phyloP scores from a whole-genome alignment of 2,113 vertebrate genomes.

The Blennius ocellaris region DNA sequence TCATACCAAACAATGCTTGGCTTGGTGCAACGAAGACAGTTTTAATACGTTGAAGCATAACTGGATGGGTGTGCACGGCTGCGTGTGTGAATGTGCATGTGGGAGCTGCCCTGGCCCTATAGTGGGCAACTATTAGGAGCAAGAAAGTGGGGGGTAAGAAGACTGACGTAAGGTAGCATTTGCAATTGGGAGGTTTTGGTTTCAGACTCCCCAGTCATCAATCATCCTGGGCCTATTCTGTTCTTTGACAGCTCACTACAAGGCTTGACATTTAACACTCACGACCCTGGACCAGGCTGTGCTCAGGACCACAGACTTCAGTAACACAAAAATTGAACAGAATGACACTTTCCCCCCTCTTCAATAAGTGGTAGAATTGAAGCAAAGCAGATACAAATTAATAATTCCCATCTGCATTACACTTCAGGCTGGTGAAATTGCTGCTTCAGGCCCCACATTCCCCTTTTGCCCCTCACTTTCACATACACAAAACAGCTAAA shows the following conservation, averaged over 20 bases:
- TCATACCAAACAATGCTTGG: slow-evolving; percentile 75
- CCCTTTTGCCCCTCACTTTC: slow-evolving; percentile 62
- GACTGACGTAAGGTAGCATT: slow-evolving; percentile 96
- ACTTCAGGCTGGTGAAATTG: slow-evolving; percentile 78
- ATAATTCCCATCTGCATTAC: slow-evolving; percentile 86
- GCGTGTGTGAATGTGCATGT: slow-evolving; percentile 77
- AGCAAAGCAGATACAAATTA: slow-evolving; percentile 88
- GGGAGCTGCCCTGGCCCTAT: slow-evolving; percentile 91
- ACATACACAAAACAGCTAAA: slow-evolving; percentile 81
- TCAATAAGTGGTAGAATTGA: slow-evolving; percentile 78
- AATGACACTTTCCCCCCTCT: slow-evolving; percentile 78
- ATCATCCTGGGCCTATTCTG: slow-evolving; percentile 99
- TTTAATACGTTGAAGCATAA: slow-evolving; percentile 80
- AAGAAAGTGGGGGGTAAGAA: slow-evolving; percentile 83
- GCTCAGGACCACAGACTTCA: slow-evolving; percentile 87
- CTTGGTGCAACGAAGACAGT: slow-evolving; percentile 82
- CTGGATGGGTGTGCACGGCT: slow-evolving; percentile 13
- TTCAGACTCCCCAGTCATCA: slow-evolving; percentile 99
- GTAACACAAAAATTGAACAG: slow-evolving; percentile 83
- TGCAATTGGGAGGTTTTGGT: slow-evolving; percentile 97
- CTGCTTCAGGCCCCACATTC: slow-evolving; percentile 73
- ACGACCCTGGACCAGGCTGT: slow-evolving; percentile 92
- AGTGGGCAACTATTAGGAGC: slow-evolving; percentile 81
- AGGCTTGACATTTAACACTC: slow-evolving; percentile 99
- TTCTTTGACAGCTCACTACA: slow-evolving; percentile 99